A percentile compares a stretch with the other conserved stretches of the same genome.
Evolutionary conservation across 1,140 invertebrate species (phyloP).

Genomic region (Nasonia vitripennis): DNA sequence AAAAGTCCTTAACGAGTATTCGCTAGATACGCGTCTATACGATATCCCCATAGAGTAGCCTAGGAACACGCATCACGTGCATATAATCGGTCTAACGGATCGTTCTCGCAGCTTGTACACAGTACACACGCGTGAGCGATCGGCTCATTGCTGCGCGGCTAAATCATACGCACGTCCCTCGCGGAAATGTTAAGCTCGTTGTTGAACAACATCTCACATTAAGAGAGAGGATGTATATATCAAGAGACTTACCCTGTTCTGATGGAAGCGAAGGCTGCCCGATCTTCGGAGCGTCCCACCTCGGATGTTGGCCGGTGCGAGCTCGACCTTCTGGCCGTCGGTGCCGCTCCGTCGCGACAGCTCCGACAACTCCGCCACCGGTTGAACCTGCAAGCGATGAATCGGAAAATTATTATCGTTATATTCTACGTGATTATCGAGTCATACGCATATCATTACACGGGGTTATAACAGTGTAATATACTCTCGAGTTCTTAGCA

Average conservation of each 20-base stretch:
- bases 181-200: no score
- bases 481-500: not conserved
- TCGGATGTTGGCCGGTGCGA: constrained; percentile 82
- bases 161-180: not conserved
- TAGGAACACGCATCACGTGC: not conserved
- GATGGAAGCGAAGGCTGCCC: constrained; percentile 84
- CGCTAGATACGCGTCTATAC: no score
- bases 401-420: constrained; percentile 22
- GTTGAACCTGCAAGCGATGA: constrained; percentile 81
- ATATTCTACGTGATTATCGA: not conserved
- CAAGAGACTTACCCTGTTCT: constrained; percentile 78
- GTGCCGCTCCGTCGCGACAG: constrained; percentile 81
- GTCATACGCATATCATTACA: no score
- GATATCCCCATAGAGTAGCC: not conserved
- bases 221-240: no score
- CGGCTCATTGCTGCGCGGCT: no score
- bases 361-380: constrained; percentile 91
- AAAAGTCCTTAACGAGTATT: not conserved
- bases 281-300: constrained; percentile 87
- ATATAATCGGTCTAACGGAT: constrained; percentile 27
- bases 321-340: constrained; percentile 81
- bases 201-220: no score
- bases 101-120: not conserved
- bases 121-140: no score
- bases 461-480: not conserved